phyloP scores from a whole-genome alignment of 1,140 invertebrate genomes.

The Camponotus pennsylvanicus region DNA sequence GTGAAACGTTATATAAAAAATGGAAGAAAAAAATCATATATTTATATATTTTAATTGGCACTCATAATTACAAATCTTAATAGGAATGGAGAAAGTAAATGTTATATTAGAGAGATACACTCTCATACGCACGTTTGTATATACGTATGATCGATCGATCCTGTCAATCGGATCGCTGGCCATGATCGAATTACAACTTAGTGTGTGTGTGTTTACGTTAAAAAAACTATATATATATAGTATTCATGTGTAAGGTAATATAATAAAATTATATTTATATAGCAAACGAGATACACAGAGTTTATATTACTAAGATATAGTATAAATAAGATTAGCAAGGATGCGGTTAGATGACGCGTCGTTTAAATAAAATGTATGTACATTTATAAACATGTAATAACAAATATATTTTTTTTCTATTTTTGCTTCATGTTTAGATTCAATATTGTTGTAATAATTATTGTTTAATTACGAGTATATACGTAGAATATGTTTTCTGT shows the following conservation, averaged over 20 bases:
- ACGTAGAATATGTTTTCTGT: neutral
- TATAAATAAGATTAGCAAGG: neutral
- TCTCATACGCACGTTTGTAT: neutral
- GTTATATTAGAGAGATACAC: neutral
- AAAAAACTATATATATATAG: neutral
- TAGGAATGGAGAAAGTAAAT: neutral
- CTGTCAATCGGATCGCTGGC: too few relatives aligned
- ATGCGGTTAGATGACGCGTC: neutral
- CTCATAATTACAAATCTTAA: neutral
- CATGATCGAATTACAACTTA: neutral
- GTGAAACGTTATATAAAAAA: neutral
- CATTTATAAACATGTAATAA: too few relatives aligned
- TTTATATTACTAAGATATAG: neutral
- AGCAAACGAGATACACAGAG: neutral
- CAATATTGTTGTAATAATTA: too few relatives aligned
- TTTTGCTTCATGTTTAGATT: too few relatives aligned
- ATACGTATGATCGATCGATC: neutral
- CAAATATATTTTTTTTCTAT: too few relatives aligned
- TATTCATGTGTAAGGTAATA: too few relatives aligned
- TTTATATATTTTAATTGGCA: neutral
- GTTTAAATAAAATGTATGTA: neutral
- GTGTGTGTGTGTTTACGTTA: neutral
- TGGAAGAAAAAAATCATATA: neutral
- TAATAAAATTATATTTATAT: too few relatives aligned
- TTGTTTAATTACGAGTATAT: neutral